Conservation (phyloP, 2,113 vertebrate species). For the Microcebus lehilahytsara region DNA sequence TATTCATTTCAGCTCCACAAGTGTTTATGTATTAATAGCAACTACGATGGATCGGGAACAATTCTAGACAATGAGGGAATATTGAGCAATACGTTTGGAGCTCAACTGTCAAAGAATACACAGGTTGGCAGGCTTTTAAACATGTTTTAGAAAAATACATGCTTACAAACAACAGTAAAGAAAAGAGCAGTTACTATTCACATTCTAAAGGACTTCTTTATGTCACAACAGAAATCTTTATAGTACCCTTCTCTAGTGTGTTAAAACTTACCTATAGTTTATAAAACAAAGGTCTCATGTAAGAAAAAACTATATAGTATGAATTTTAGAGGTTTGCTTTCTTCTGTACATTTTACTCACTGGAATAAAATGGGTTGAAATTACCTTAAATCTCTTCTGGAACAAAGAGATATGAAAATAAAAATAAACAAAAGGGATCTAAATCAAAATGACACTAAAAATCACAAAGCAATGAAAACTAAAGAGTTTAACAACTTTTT, state of each 20-base stretch:
- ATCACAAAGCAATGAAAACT: constrained; percentile 11
- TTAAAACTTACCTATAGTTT: constrained; percentile 14
- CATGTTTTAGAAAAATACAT: background rate
- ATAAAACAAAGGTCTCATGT: background rate
- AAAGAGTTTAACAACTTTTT: background rate
- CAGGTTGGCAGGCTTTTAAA: background rate
- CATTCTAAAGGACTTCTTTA: background rate
- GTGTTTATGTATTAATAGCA: background rate
- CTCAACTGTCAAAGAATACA: background rate
- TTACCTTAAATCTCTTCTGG: constrained; percentile 13
- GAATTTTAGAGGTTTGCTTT: background rate
- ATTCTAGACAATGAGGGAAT: background rate
- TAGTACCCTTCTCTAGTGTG: background rate
- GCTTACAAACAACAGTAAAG: background rate
- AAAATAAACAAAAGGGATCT: background rate
- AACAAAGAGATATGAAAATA: background rate
- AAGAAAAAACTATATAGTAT: background rate
- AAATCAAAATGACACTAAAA: background rate
- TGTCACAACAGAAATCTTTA: background rate
- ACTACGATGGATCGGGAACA: background rate
- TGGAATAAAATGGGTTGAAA: background rate
- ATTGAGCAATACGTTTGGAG: background rate
- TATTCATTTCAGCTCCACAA: background rate
- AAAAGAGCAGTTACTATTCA: background rate
- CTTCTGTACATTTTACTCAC: background rate